A percentile compares a stretch with the other conserved stretches of the same genome.
Evolutionary conservation across 2,888 invertebrate species (phyloP).

Genomic region (Diarsia mendica): DNA sequence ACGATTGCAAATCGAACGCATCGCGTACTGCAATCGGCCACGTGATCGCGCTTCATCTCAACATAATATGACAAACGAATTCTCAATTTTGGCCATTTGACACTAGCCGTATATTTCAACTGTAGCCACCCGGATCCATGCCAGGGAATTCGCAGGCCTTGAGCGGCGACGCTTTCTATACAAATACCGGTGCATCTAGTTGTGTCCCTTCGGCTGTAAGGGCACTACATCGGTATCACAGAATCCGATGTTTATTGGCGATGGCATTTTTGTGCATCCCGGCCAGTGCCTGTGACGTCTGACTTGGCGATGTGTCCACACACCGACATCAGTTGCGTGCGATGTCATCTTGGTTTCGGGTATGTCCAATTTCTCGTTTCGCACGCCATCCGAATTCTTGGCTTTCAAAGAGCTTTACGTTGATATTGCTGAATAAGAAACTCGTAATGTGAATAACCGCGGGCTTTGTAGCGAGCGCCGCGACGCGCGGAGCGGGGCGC

Average conservation of each 20-base stretch:
- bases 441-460: slow-evolving; percentile 55
- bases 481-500: slow-evolving; percentile 49
- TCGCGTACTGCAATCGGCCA: slow-evolving; percentile 58
- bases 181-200: slow-evolving; percentile 80
- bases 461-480: slow-evolving; percentile 57
- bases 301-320: slow-evolving; percentile 80
- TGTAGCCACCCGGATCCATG: slow-evolving; percentile 81
- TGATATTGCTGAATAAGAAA: slow-evolving; percentile 65
- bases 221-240: slow-evolving; percentile 74
- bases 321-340: slow-evolving; percentile 67
- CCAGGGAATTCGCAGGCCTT: slow-evolving; percentile 87
- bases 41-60: slow-evolving; percentile 66
- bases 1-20: slow-evolving; percentile 45
- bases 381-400: slow-evolving; percentile 71
- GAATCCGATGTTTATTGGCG: slow-evolving; percentile 72
- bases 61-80: slow-evolving; percentile 78
- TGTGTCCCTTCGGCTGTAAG: slow-evolving; percentile 79
- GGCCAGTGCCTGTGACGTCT: slow-evolving; percentile 73
- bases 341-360: slow-evolving; percentile 86
- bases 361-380: slow-evolving; percentile 79
- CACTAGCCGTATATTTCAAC: slow-evolving; percentile 76
- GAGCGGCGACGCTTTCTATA: slow-evolving; percentile 80
- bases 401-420: slow-evolving; percentile 68
- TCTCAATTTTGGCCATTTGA: slow-evolving; percentile 83
- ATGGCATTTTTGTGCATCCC: slow-evolving; percentile 71